Percentiles rank a stretch among this genome's conserved stretches.
Evolutionary conservation across 2,113 vertebrate genomes (phyloP).

Genomic region (Urocolius indicus): DNA sequence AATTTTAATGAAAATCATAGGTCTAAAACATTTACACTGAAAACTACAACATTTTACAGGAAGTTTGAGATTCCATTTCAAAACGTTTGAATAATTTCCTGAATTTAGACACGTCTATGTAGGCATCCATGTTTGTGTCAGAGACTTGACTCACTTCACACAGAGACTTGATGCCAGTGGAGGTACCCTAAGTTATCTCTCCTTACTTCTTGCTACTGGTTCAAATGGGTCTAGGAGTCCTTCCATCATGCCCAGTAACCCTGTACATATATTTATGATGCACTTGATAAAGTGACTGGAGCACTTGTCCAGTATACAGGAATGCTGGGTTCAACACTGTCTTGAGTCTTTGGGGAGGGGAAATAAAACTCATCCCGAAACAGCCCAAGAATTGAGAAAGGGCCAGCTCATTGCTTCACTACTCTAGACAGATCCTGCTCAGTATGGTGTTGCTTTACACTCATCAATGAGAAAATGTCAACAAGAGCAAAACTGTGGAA

Average conservation of each 20-base stretch:
- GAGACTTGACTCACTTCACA: not conserved
- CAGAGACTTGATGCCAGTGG: not conserved
- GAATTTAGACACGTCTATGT: not conserved
- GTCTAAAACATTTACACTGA: not conserved
- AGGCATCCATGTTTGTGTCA: not conserved
- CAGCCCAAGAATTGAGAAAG: not conserved
- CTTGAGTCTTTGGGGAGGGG: not conserved
- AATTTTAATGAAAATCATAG: not conserved
- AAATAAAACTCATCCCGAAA: not conserved
- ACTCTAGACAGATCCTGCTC: not conserved
- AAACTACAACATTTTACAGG: not conserved
- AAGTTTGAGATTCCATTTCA: not conserved
- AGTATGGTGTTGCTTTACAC: accelerated
- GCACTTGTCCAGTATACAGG: not conserved
- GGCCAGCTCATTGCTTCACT: not conserved
- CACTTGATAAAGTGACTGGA: not conserved
- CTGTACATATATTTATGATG: accelerated
- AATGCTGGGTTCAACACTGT: not conserved
- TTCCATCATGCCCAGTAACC: not conserved
- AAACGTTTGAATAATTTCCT: not conserved
- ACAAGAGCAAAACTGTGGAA: not conserved
- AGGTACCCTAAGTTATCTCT: not conserved
- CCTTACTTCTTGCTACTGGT: not conserved
- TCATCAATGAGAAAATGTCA: not conserved
- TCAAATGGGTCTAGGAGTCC: not conserved